Base-by-base conservation (phyloP, 1,140 invertebrate species). In the Theocolax elegans region DNA sequence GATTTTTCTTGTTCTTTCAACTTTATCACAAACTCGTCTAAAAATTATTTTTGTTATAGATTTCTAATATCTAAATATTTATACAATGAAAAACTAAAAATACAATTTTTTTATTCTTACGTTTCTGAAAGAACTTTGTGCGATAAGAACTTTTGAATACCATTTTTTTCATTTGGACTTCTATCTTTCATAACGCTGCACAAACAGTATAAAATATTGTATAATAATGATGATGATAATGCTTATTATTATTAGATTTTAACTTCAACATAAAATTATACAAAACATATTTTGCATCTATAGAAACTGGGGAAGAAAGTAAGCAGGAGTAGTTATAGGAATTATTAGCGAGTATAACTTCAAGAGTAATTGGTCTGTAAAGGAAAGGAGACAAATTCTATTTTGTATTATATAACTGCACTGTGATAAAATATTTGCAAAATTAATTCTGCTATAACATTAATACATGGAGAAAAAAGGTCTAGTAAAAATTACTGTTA, bases 1-100 rank as follows among this genome's bases (percentile, higher is more conserved):
- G 46, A 81, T 51, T 71, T 81, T 85, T 46, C 81, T 84, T n/a
- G 78, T 64, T 68, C 79, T 82, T n/a, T 85, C 84, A 3, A 74
- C n/a, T 74, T 82, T 82, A 23, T 81, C 80, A 54, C 35, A 10
- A 21, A 67, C 40, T 74, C 51, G 75, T 10, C 80, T 82, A 38
- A 54, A 79, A 76, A 7, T 46, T 17, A 66, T 63, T 46, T 56
- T 17, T n/a, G n/a, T n/a, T n/a, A n/a, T 23, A 40, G 0, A 64
- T 49, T 8, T 46, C 19, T 8, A 15, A 15, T 8, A 23, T 54
- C 13, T 31, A n/a, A 29, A 6, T 44, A 44, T n/a, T 44, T 46
- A 8, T 13, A 15, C 17, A 46, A 46, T 8, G 15, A 35, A 35
- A 35, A 35, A 35, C 4, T 6, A 35, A 35, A 35, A 35, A 6